A percentile compares a stretch with the other conserved stretches of the same genome.
Evolutionary conservation across 2,113 vertebrate genomes (phyloP).

Genomic region (Syrmaticus mikado): DNA sequence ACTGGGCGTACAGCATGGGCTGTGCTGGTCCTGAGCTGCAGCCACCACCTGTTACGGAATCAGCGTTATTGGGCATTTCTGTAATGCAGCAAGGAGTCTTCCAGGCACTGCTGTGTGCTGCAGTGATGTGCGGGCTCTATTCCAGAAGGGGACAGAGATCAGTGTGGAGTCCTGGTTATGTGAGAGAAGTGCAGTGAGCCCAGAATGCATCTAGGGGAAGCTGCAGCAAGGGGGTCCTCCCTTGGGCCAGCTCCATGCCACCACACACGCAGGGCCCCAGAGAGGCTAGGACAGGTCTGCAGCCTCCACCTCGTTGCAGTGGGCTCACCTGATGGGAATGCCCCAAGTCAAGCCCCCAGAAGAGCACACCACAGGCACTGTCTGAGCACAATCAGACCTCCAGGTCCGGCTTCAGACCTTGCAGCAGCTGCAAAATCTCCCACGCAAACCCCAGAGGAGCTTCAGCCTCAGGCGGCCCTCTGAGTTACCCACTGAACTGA

Average conservation of each 20-base stretch:
- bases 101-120: fast-evolving
- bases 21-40: neutral
- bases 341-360: fast-evolving
- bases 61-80: neutral
- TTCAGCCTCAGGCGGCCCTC: neutral
- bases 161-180: neutral
- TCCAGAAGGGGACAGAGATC: fast-evolving
- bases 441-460: neutral
- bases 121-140: fast-evolving
- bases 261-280: fast-evolving
- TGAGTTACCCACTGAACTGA: fast-evolving
- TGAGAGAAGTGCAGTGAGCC: fast-evolving
- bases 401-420: neutral
- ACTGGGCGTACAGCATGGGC: no score
- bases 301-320: neutral
- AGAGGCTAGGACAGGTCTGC: neutral
- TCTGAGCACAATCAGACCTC: neutral
- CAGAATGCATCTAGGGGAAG: neutral
- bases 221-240: neutral
- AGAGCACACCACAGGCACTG: neutral
- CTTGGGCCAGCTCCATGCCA: neutral
- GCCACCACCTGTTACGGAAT: neutral
- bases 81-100: neutral
- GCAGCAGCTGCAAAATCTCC: neutral
- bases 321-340: neutral